Evolutionary conservation across 1,140 invertebrate species (phyloP).

Genomic region (Olivierus martensii): DNA sequence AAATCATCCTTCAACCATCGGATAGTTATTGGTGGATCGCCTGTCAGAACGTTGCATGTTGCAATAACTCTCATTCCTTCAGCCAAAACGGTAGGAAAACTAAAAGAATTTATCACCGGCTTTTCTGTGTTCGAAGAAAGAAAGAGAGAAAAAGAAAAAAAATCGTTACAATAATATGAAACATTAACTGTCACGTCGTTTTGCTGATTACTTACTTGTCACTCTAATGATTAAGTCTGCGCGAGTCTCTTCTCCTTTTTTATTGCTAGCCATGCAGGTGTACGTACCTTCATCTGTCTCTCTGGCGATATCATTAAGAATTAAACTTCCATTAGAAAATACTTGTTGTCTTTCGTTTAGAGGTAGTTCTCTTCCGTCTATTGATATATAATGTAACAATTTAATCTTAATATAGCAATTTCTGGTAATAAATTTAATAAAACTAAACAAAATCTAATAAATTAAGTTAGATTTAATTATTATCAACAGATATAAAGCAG

Average conservation of each 20-base stretch:
- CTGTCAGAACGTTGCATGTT: slow-evolving; percentile 65
- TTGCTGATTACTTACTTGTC: slow-evolving; percentile 56
- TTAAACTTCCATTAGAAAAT: slow-evolving; percentile 79
- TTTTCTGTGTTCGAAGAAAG: slow-evolving; percentile 11
- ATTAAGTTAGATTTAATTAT: too few relatives aligned
- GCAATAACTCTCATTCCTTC: slow-evolving; percentile 70
- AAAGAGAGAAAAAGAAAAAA: neutral
- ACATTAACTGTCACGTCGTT: neutral
- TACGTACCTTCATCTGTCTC: slow-evolving; percentile 84
- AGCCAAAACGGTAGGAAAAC: slow-evolving; percentile 48
- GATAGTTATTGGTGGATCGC: slow-evolving; percentile 58
- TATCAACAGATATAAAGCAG: too few relatives aligned
- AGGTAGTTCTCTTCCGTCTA: slow-evolving; percentile 57
- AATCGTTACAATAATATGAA: neutral
- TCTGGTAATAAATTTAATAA: too few relatives aligned
- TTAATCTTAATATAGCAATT: too few relatives aligned
- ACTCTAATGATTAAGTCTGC: slow-evolving; percentile 82
- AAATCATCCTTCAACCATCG: slow-evolving; percentile 56
- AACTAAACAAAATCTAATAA: too few relatives aligned
- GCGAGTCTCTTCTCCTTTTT: slow-evolving; percentile 71
- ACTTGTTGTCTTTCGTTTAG: slow-evolving; percentile 91
- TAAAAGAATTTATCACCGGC: slow-evolving; percentile 28
- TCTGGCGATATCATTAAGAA: slow-evolving; percentile 84
- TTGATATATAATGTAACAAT: slow-evolving; percentile 4
- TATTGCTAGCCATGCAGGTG: slow-evolving; percentile 79